Base-by-base conservation (phyloP, 2,888 invertebrate species). In the Gastracanthus pulcherrimus region DNA sequence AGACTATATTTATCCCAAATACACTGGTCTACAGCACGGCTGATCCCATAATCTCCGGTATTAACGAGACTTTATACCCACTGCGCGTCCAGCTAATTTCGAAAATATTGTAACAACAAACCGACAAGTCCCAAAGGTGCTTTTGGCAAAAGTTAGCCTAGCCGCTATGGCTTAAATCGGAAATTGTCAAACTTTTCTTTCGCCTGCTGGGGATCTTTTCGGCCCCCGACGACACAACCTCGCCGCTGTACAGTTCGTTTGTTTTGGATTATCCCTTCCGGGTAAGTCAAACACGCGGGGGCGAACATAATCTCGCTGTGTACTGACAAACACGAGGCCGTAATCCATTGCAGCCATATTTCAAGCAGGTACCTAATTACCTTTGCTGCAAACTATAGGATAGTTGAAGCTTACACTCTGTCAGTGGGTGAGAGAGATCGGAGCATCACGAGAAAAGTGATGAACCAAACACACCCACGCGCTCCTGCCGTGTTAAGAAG, bases 261-360 rank as follows among this genome's bases (percentile, higher is more conserved):
- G 84, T 86, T 84, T 83, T 84, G 85, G 85, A 85, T 85, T 84
- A 85, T 85, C 84, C 84, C 84, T 84, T 76, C 81, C 36, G 60
- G 60, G 80, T 36, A 83, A 83, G 82, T 70, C 80, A 84, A 85
- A 85, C 81, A 84, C 58, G 62, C 62, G 51, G 60, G 60, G 13
- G 51, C 0, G 3, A 29, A 64, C 72, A 83, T 78, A 81, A 84
- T 84, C 81, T 80, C 80, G 60, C 67, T 38, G 70, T 51, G 74
- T 67, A 51, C 77, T 78, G 84, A 84, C 85, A 84, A 86, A 86
- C 84, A 85, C 80, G 77, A 77, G n/a, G 48, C 76, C 36, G 51
- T 86, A 86, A 86, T 86, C 86, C 84, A 85, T 86, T 86, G 85
- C 75, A 48, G 84, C 71, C 86, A 84, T 86, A 86, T 86, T 86